Percentiles rank a stretch among this genome's conserved stretches.
These are phyloP conservation scores for Trachelus stipa DNA, from an alignment of 2,888 invertebrate species.

Conservation along the genomic window DNA sequence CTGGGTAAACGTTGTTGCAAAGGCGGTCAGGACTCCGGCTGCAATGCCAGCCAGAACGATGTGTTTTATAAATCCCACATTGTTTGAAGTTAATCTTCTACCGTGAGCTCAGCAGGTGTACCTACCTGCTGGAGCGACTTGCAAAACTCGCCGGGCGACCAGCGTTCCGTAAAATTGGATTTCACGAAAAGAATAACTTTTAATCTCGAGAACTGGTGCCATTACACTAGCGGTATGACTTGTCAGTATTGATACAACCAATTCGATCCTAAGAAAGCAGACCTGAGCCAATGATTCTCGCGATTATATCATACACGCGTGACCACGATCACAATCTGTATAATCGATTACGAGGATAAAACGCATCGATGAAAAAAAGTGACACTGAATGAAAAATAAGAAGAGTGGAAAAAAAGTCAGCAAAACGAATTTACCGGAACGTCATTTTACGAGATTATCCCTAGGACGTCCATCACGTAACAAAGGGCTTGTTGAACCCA, in stretches of 20 bases:
- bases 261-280: neutral
- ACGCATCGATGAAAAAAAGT: neutral
- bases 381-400: neutral
- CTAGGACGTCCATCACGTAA: neutral
- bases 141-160: slow-evolving; percentile 20
- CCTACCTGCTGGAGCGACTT: slow-evolving; percentile 12
- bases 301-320: neutral
- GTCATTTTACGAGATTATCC: neutral
- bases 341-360: neutral
- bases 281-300: neutral
- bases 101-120: slow-evolving; percentile 10
- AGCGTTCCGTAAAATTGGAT: slow-evolving; percentile 47
- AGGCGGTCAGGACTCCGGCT: neutral
- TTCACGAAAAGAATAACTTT: slow-evolving; percentile 31
- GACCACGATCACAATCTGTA: neutral
- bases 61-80: slow-evolving; percentile 15
- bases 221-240: neutral
- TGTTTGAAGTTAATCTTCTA: slow-evolving; percentile 23
- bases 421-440: neutral
- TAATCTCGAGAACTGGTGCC: neutral
- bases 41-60: neutral
- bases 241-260: neutral
- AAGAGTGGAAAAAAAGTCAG: neutral
- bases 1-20: neutral
- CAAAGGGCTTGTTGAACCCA: neutral